Conservation (phyloP, 2,113 vertebrate genomes). For the Rynchops niger region DNA sequence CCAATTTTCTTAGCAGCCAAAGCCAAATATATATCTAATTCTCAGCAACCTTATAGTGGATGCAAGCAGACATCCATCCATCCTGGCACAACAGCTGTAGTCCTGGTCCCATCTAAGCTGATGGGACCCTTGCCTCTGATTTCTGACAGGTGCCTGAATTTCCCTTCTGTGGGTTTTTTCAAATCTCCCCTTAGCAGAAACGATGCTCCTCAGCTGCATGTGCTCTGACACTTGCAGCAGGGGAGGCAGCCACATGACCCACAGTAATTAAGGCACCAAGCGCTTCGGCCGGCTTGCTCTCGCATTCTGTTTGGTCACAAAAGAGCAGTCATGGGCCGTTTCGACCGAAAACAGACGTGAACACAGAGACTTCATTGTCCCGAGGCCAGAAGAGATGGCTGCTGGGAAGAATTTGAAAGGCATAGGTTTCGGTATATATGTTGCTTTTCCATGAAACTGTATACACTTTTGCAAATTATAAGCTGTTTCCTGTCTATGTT, state of each 20-base stretch:
- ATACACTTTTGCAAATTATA: slow-evolving; percentile 57
- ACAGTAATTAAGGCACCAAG: slow-evolving; percentile 57
- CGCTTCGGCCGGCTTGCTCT: background rate
- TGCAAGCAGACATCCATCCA: background rate
- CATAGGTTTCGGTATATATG: slow-evolving; percentile 31
- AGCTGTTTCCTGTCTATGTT: slow-evolving; percentile 69
- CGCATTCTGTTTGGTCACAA: slow-evolving; percentile 69
- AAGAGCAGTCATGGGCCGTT: slow-evolving; percentile 67
- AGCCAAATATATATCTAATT: background rate
- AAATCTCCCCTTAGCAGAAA: background rate
- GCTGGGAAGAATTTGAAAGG: slow-evolving; percentile 68
- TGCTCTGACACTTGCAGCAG: slow-evolving; percentile 38
- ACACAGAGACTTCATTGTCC: slow-evolving; percentile 74
- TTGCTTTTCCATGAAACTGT: slow-evolving; percentile 69
- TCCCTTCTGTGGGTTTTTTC: background rate
- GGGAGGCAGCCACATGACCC: slow-evolving; percentile 41
- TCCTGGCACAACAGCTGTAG: background rate
- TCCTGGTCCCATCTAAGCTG: background rate
- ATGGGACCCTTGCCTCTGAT: background rate
- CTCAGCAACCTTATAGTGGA: background rate
- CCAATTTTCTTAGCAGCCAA: background rate
- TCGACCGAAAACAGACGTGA: slow-evolving; percentile 37
- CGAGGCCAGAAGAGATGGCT: slow-evolving; percentile 65
- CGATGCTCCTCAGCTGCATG: background rate
- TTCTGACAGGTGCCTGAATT: background rate